Base-by-base conservation (phyloP, 2,888 invertebrate genomes). In the Leucozona laternaria region DNA sequence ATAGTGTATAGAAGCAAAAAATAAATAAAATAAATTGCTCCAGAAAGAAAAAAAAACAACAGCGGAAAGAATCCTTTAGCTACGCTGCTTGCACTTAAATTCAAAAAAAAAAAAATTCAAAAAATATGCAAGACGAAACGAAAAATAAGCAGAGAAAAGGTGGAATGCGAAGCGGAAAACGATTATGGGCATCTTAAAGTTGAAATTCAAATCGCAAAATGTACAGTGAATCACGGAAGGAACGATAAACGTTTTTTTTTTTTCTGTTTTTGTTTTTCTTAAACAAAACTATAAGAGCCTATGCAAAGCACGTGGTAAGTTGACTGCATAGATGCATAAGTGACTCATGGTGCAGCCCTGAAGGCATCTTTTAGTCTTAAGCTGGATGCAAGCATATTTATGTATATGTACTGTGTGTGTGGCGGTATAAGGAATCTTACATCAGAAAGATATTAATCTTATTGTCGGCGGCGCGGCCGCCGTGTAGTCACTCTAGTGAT, bases 361-460 rank as follows among this genome's bases (percentile, higher is more conserved):
- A 50, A 68, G 50, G 66, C 66, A 68, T 68, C 50, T 64, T 68
- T 68, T 8, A 50, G 13, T 64, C 45, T 66, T 50, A 50, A 68
- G 48, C 37, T 50, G 31, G 50, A 68, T 68, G 50, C 22, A 28
- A 34, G 34, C 3, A 25, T 22, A 43, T 8, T 17, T 31, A 17
- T 31, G 11, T n/a, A 43, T 28, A 28, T 28, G 6, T 1, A 28
- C 4, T 79, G 53, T 76, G 58, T 79, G 58, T 80, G 80, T 73
- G 73, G 84, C 84, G 84, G 84, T 57, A 25, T 25, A 76, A 76
- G 80, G 60, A 72, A 80, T 84, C 76, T 80, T 72, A 84, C 84
- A 84, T 80, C 84, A 84, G 80, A 80, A 84, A 80, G 84, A 80
- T 84, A 84, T 84, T 80, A 80, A 84, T 84, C 80, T 84, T 84